Conservation (phyloP, 1,140 invertebrate genomes). For the Onthophagus taurus region DNA sequence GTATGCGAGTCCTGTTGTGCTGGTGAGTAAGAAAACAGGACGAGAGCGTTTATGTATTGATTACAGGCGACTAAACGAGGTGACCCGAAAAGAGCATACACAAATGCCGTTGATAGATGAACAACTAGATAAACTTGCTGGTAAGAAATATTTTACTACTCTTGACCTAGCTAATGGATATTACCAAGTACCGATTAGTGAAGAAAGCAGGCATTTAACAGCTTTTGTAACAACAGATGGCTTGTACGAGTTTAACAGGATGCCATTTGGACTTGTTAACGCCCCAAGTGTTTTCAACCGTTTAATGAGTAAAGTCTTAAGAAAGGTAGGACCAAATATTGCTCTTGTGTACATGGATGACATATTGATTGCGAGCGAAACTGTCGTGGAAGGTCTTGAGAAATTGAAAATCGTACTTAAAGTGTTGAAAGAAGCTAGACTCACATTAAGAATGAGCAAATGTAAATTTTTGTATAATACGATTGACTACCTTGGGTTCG, state of each 20-base stretch:
- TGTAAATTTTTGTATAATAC: conserved; percentile 24
- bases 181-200: not conserved
- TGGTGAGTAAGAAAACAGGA: conserved; percentile 4
- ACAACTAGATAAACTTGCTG: not conserved
- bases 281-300: not conserved
- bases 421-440: conserved; percentile 11
- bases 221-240: conserved; percentile 5
- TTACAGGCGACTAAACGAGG: not conserved
- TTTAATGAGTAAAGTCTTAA: not conserved
- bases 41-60: not conserved
- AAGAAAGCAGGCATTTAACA: not conserved
- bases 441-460: conserved; percentile 24
- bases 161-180: not conserved
- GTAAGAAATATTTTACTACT: conserved; percentile 5
- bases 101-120: not conserved
- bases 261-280: conserved; percentile 6
- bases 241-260: not conserved
- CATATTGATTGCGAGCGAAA: conserved; percentile 16
- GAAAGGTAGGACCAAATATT: conserved; percentile 15
- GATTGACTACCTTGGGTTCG: conserved; percentile 19
- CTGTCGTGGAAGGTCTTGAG: conserved; percentile 16
- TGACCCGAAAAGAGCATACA: not conserved
- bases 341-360: conserved; percentile 17
- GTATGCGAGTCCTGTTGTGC: conserved; percentile 5
- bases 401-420: conserved; percentile 21